Conservation (phyloP, 2,113 vertebrate genomes). For the Leptobrachium ailaonicum region DNA sequence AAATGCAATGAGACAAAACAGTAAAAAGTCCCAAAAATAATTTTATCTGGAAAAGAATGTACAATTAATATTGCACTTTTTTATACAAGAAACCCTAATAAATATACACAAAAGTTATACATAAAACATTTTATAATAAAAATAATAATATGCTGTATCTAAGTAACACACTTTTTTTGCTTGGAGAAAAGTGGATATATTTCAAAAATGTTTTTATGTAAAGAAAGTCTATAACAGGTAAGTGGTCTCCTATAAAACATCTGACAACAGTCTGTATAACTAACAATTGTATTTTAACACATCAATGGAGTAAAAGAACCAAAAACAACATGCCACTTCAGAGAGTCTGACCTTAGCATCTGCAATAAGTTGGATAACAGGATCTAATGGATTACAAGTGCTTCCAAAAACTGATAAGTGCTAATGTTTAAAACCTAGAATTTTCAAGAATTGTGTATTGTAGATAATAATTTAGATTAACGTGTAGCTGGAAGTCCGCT, state of each 20-base stretch:
- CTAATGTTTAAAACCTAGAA: too few species aligned
- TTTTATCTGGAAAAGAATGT: constrained; percentile 69
- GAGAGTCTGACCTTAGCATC: neutral
- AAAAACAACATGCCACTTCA: neutral
- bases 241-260: neutral
- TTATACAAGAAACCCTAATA: constrained; percentile 87
- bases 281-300: neutral
- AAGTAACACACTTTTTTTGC: constrained; percentile 59
- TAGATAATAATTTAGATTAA: too few species aligned
- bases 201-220: neutral
- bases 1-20: neutral
- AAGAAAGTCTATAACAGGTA: neutral
- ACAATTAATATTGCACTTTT: constrained; percentile 85
- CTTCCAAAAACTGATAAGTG: neutral
- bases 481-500: too few species aligned
- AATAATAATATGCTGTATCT: constrained; percentile 65
- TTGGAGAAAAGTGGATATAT: constrained; percentile 54
- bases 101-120: constrained; percentile 90
- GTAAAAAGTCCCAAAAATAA: constrained; percentile 46
- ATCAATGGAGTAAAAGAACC: neutral
- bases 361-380: neutral
- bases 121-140: constrained; percentile 65
- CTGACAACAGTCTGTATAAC: neutral
- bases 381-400: neutral
- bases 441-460: too few species aligned